Evolutionary conservation across 2,888 invertebrate genomes (phyloP).

Genomic region (Julus scandinavius): DNA sequence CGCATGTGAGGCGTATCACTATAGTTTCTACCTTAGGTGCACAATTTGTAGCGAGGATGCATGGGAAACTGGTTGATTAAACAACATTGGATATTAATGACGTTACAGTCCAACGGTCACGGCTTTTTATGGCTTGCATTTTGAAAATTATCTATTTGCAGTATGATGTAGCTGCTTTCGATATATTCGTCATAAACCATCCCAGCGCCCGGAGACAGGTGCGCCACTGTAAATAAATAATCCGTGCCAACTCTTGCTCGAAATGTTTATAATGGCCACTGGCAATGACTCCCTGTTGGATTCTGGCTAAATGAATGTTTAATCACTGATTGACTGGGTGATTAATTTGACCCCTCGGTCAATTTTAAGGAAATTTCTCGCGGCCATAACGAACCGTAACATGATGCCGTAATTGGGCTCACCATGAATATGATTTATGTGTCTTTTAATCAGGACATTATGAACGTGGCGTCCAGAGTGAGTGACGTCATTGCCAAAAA

Average conservation of each 20-base stretch:
- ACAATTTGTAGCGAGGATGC: not conserved
- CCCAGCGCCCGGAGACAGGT: too few relatives aligned
- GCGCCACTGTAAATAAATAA: not conserved
- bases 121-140: not conserved
- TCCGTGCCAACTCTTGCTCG: not conserved
- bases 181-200: too few relatives aligned
- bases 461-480: too few relatives aligned
- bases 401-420: too few relatives aligned
- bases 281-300: not conserved
- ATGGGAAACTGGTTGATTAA: not conserved
- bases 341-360: not conserved
- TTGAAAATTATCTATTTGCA: not conserved
- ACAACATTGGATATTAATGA: conserved; percentile 1
- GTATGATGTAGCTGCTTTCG: too few relatives aligned
- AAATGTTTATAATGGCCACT: not conserved
- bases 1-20: not conserved
- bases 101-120: not conserved
- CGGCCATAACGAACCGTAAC: too few relatives aligned
- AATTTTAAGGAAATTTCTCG: too few relatives aligned
- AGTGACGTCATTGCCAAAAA: too few relatives aligned
- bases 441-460: too few relatives aligned
- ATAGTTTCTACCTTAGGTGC: not conserved
- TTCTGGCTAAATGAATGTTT: not conserved
- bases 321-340: not conserved
- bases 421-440: too few relatives aligned